Evolutionary conservation across 2,888 invertebrate species (phyloP).

Genomic region (Ochropleura leucogaster): DNA sequence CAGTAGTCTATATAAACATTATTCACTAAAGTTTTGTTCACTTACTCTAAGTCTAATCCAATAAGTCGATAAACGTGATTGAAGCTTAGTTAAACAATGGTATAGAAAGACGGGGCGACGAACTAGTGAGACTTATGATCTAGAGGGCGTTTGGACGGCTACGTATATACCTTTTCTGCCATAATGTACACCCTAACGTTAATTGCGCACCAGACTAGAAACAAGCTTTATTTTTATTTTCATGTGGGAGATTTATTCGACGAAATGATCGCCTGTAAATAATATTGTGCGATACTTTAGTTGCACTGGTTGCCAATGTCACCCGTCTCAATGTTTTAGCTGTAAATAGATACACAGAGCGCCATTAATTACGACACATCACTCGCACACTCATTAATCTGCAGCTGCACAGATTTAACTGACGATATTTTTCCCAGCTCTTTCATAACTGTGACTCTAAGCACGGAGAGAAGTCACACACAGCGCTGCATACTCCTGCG

Average conservation of each 20-base stretch:
- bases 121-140: constrained; percentile 64
- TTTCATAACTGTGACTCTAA: constrained; percentile 52
- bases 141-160: constrained; percentile 54
- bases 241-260: constrained; percentile 46
- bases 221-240: constrained; percentile 60
- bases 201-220: constrained; percentile 61
- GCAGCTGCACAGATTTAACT: constrained; percentile 32
- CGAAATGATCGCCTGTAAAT: constrained; percentile 52
- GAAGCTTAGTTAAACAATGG: constrained; percentile 72
- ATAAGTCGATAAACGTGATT: constrained; percentile 77
- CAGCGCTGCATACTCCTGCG: constrained; percentile 46
- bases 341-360: constrained; percentile 55
- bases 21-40: constrained; percentile 71
- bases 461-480: constrained; percentile 38
- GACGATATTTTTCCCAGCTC: constrained; percentile 45
- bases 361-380: constrained; percentile 54
- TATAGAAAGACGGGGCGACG: constrained; percentile 64
- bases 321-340: constrained; percentile 57
- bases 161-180: constrained; percentile 38
- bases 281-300: constrained; percentile 48
- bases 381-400: constrained; percentile 54
- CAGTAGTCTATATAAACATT: constrained; percentile 69
- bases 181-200: constrained; percentile 52
- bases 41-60: constrained; percentile 74
- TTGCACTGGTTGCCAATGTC: constrained; percentile 52